phyloP scores from a whole-genome alignment of 2,888 invertebrate species.

The Drosophila colorata region DNA sequence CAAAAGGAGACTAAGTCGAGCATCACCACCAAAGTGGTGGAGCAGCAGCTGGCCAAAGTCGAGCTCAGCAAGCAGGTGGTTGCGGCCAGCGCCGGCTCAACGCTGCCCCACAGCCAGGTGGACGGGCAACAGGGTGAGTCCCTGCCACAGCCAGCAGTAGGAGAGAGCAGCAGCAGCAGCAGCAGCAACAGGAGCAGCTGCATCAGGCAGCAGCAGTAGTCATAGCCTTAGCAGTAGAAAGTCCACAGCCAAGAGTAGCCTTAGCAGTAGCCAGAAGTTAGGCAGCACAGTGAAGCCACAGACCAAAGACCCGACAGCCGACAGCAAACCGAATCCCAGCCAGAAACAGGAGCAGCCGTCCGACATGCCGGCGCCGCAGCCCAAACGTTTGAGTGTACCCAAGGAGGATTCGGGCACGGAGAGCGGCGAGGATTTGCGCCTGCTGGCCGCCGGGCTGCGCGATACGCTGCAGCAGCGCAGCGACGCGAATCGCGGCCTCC shows the following conservation, averaged over 20 bases:
- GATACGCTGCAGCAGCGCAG: conserved; percentile 86
- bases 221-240: conserved; percentile 55
- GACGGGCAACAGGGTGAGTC: conserved; percentile 89
- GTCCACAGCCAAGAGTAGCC: conserved; percentile 19
- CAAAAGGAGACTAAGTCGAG: conserved; percentile 21
- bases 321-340: conserved; percentile 1
- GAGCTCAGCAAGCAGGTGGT: conserved; percentile 53
- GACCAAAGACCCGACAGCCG: conserved; percentile 67
- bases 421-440: conserved; percentile 89
- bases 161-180: conserved; percentile 17
- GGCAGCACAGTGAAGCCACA: conserved; percentile 32
- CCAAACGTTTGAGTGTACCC: conserved; percentile 81
- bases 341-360: conserved; percentile 9
- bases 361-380: conserved; percentile 33
- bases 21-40: conserved; percentile 45
- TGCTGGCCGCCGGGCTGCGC: conserved; percentile 86
- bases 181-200: conserved; percentile 21
- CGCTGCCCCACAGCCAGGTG: too few relatives aligned
- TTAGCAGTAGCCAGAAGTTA: conserved; percentile 55
- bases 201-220: conserved; percentile 54
- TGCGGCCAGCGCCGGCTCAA: too few relatives aligned
- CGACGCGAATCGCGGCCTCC: conserved; percentile 87
- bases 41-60: conserved; percentile 64
- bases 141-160: conserved; percentile 85
- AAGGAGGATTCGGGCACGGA: conserved; percentile 89